Evolutionary conservation across 2,888 invertebrate species (phyloP).

Genomic region (Plagodis dolabraria): DNA sequence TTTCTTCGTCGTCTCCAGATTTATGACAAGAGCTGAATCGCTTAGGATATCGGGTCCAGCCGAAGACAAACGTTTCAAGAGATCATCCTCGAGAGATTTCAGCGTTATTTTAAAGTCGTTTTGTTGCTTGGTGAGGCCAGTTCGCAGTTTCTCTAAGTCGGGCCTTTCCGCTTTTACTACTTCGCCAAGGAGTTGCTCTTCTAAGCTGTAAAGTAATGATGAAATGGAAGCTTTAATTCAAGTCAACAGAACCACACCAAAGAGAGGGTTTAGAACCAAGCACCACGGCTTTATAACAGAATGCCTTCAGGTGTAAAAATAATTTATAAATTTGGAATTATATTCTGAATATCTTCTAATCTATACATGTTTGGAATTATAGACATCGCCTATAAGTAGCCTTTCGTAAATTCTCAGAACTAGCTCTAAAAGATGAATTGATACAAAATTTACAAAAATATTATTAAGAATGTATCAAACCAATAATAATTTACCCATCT

Average conservation of each 20-base stretch:
- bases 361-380: no score
- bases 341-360: no score
- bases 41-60: constrained; percentile 97
- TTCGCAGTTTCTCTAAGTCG: constrained; percentile 93
- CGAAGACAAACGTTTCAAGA: constrained; percentile 93
- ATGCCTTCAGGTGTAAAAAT: no score
- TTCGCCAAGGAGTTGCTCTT: constrained; percentile 96
- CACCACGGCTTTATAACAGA: no score
- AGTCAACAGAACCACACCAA: background rate
- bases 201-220: constrained; percentile 80
- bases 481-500: constrained; percentile 86
- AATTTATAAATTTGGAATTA: no score
- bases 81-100: constrained; percentile 95
- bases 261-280: no score
- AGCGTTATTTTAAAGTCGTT: constrained; percentile 97
- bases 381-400: background rate
- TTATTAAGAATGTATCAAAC: no score
- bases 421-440: no score
- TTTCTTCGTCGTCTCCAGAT: constrained; percentile 96
- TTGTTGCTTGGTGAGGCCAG: constrained; percentile 94
- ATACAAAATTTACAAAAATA: no score
- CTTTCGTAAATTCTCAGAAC: background rate
- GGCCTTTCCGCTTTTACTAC: constrained; percentile 97
- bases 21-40: constrained; percentile 95
- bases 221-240: background rate